Percentiles rank a stretch among this genome's conserved stretches.
These are phyloP conservation scores for Cetonia aurata DNA, from an alignment of 2,888 invertebrate genomes.

Conservation along the genomic window DNA sequence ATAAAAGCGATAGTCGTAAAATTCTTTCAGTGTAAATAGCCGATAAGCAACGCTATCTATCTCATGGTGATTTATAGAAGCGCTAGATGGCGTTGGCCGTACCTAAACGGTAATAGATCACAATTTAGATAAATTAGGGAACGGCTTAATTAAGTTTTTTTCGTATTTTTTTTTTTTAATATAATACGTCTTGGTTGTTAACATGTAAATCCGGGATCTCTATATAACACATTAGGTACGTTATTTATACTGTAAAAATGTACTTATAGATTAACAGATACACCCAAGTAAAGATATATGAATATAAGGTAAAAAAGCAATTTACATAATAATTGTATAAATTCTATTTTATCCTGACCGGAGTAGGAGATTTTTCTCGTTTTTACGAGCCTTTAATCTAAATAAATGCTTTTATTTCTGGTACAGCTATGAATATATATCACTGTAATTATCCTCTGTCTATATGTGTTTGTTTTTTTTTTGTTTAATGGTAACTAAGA, in stretches of 20 bases:
- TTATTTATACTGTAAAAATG: background rate
- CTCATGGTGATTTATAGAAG: constrained; percentile 23
- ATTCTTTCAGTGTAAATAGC: constrained; percentile 20
- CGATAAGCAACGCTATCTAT: constrained; percentile 22
- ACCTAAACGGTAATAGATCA: constrained; percentile 32
- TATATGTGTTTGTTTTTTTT: too few relatives aligned
- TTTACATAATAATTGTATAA: constrained; percentile 16
- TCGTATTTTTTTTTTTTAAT: constrained; percentile 10
- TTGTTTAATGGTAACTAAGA: too few relatives aligned
- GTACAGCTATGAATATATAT: too few relatives aligned
- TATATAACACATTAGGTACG: too few relatives aligned
- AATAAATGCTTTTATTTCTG: background rate
- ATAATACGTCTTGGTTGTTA: constrained; percentile 6
- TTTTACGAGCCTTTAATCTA: background rate
- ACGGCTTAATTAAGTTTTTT: constrained; percentile 30
- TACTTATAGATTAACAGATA: background rate
- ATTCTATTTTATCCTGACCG: background rate
- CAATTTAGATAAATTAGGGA: constrained; percentile 35
- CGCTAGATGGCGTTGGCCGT: constrained; percentile 8
- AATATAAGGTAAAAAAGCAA: background rate
- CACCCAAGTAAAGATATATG: too few relatives aligned
- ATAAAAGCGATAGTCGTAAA: constrained; percentile 27
- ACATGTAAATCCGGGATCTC: constrained; percentile 16
- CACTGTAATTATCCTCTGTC: too few relatives aligned
- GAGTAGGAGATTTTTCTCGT: background rate